These are phyloP conservation scores for Drosophila suboccidentalis DNA, from an alignment of 2,888 invertebrate species.

Conservation along the genomic window DNA sequence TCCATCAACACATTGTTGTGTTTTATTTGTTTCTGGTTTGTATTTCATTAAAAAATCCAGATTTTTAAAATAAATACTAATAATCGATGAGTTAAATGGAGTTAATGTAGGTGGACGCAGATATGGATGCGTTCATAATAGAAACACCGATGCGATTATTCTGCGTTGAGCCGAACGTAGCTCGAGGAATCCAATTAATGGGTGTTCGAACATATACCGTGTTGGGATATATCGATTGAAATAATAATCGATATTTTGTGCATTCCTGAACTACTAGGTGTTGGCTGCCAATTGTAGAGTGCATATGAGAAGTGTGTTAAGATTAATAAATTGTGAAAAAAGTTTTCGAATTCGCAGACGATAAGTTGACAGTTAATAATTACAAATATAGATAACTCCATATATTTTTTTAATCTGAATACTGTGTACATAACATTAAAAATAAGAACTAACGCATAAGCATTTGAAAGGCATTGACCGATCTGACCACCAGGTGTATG, in stretches of 20 bases:
- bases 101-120: too few species aligned
- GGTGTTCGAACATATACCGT: neutral
- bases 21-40: too few species aligned
- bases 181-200: neutral
- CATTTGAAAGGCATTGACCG: conserved; percentile 17
- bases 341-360: conserved; percentile 20
- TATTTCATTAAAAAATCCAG: too few species aligned
- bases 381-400: conserved; percentile 10
- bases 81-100: too few species aligned
- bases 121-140: too few species aligned
- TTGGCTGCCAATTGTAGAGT: conserved; percentile 77
- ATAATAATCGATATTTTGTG: conserved; percentile 27
- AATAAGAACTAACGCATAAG: conserved; percentile 2
- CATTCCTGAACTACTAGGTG: conserved; percentile 59
- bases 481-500: conserved; percentile 46
- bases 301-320: conserved; percentile 64
- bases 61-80: too few species aligned
- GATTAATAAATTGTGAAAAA: conserved; percentile 61
- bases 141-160: neutral
- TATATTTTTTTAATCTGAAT: conserved; percentile 11
- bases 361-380: conserved; percentile 37
- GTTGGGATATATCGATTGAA: neutral
- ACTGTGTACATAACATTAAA: neutral
- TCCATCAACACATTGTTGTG: too few species aligned
- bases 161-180: too few species aligned